Conservation (phyloP, 2,888 invertebrate species). For the Ophioninae sp. region DNA sequence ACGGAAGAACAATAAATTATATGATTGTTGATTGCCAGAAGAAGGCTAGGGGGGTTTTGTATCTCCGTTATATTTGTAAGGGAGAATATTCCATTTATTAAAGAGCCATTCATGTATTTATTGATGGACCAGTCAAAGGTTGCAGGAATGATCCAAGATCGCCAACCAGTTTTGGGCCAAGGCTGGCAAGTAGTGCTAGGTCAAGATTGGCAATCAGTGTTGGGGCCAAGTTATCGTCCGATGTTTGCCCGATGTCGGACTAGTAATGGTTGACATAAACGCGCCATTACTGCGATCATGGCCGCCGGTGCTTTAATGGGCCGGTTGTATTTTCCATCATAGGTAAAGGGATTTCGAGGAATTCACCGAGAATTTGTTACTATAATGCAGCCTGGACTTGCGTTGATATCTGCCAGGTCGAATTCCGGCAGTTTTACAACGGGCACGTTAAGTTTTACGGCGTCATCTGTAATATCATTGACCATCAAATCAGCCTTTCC, state of each 20-base stretch:
- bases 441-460: too few relatives aligned
- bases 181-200: neutral
- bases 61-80: neutral
- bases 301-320: conserved; percentile 27
- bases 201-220: conserved; percentile 12
- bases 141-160: too few relatives aligned
- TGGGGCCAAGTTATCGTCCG: conserved; percentile 29
- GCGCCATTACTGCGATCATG: conserved; percentile 28
- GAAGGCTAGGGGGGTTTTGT: neutral
- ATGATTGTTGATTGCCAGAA: conserved; percentile 17
- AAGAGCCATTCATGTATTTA: neutral
- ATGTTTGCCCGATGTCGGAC: conserved; percentile 7
- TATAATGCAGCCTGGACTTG: too few relatives aligned
- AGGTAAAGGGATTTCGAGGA: too few relatives aligned
- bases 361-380: too few relatives aligned
- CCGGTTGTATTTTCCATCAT: conserved; percentile 38
- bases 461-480: too few relatives aligned
- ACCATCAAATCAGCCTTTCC: too few relatives aligned
- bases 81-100: too few relatives aligned
- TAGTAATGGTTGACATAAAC: conserved; percentile 19
- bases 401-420: too few relatives aligned
- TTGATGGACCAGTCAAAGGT: neutral
- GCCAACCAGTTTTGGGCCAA: conserved; percentile 7
- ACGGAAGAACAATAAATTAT: too few relatives aligned
- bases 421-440: too few relatives aligned